Evolutionary conservation across 1,140 invertebrate species (phyloP), one percentile per base, ranked within the genome.

Genomic region (Antheraea mylitta): DNA sequence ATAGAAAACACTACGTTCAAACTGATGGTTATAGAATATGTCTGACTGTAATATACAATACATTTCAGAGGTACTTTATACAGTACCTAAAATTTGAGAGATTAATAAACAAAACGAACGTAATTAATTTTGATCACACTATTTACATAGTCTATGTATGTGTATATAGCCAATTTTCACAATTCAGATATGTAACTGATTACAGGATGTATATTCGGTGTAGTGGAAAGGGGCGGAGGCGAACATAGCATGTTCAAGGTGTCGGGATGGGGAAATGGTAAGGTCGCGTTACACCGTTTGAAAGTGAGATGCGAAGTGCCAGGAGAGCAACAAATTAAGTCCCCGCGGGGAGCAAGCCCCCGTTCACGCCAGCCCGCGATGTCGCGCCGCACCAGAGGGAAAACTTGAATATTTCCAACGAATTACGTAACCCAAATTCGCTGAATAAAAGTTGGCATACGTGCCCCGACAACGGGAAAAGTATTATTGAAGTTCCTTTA

Each of bases 311-410:
- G 82, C 85, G 85, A 90, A 86, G 88, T 86, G 88, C 89, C 89
- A 87, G 82, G 89, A 91, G 89, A 91, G 88, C 88, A 91, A 91
- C 89, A 91, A 91, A 91, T 91, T 91, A 91, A 90, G 86, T 87
- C 88, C 86, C 87, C 77, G 87, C 81, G 81, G 87, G 87, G 83
- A 77, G 81, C 77, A 76, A 79, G 78, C 80, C 81, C 80, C 77
- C 80, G 71, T 78, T 78, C 79, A 79, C 77, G 68, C 60, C 70
- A 73, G 68, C 63, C 70, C 73, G 80, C 83, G 83, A 87, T 82
- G 87, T 87, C 83, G 86, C 80, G 83, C 82, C 82, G 80, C 11
- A 61, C 19, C 60, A 36, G 87, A 88, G 79, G 87, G 84, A 88
- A 84, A 88, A 90, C 85, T 85, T 84, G 83, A 90, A 89, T 86